Evolutionary conservation across 2,888 invertebrate species (phyloP), one percentile per base, ranked within the genome.

Genomic region (Brassicogethes aeneus): DNA sequence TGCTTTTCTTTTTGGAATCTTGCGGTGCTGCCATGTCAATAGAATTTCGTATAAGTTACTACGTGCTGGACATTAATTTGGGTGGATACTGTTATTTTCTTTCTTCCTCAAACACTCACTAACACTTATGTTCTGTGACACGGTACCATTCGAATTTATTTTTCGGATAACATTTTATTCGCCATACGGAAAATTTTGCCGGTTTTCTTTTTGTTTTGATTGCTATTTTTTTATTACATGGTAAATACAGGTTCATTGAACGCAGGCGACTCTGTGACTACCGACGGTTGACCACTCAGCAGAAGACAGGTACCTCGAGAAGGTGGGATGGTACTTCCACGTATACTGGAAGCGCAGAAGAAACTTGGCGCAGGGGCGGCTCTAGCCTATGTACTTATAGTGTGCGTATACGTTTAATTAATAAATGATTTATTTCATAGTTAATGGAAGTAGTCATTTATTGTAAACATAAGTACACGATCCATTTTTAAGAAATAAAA

Each of bases 1-100:
- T 63, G 1, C 80, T 82, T 60, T 82, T 83, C 47, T 33, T 36
- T 44, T 47, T 44, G 8, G 7, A 13, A 3, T 5, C 3, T 12
- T 8, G 32, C 5, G 5, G 5, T 10, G 23, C 23, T 5, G 23
- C 23, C 23, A 23, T 23, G 5, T 5, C 23, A n/a, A n/a, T n/a
- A n/a, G n/a, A n/a, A n/a, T n/a, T n/a, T n/a, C n/a, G n/a, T n/a
- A n/a, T n/a, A n/a, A n/a, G n/a, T n/a, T 5, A 23, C 23, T 23
- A 23, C 23, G 5, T 10, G 10, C 23, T 23, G 23, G 23, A 10
- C 5, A 23, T 23, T 23, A 5, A 7, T 23, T 23, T 23, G 23
- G 23, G 5, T 23, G 23, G 10, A 10, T 23, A 23, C 23, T 23
- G 23, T 23, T 23, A 23, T 23, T 23, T 23, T 23, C 23, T 10